Evolutionary conservation across 2,888 invertebrate species (phyloP).

Genomic region (Piscicola geometra): DNA sequence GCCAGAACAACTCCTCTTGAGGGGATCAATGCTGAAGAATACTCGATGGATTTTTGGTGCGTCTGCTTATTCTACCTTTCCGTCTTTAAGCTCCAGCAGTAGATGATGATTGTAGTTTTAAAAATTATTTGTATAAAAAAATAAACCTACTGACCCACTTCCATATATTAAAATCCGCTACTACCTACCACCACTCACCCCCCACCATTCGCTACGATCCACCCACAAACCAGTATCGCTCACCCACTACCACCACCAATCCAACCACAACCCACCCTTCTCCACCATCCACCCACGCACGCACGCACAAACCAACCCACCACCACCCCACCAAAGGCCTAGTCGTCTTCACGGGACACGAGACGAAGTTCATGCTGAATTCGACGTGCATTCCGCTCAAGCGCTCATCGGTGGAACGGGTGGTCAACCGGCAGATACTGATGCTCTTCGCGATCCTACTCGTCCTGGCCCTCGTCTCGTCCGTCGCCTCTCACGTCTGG

Average conservation of each 20-base stretch:
- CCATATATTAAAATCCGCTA: neutral
- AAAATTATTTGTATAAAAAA: too few species aligned
- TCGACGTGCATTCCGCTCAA: constrained; percentile 79
- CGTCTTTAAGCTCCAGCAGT: too few species aligned
- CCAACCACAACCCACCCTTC: too few species aligned
- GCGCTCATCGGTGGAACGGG: constrained; percentile 80
- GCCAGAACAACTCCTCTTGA: constrained; percentile 85
- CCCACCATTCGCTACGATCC: neutral
- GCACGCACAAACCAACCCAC: too few species aligned
- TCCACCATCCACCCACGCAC: too few species aligned
- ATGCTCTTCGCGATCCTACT: constrained; percentile 88
- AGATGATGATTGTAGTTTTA: too few species aligned
- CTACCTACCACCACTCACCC: neutral
- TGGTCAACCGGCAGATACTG: constrained; percentile 65
- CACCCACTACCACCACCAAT: too few species aligned
- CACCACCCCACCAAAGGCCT: constrained; percentile 57
- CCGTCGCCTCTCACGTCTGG: constrained; percentile 86
- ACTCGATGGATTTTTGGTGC: constrained; percentile 86
- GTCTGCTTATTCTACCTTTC: constrained; percentile 29
- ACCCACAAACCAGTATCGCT: neutral
- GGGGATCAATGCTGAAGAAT: constrained; percentile 92
- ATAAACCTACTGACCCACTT: too few species aligned
- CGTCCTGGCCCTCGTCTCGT: constrained; percentile 80
- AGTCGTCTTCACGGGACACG: constrained; percentile 95
- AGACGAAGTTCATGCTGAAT: constrained; percentile 95